A percentile compares a stretch with the other conserved stretches of the same genome.
Evolutionary conservation across 2,113 vertebrate genomes (phyloP).

Genomic region (Lampris incognitus): DNA sequence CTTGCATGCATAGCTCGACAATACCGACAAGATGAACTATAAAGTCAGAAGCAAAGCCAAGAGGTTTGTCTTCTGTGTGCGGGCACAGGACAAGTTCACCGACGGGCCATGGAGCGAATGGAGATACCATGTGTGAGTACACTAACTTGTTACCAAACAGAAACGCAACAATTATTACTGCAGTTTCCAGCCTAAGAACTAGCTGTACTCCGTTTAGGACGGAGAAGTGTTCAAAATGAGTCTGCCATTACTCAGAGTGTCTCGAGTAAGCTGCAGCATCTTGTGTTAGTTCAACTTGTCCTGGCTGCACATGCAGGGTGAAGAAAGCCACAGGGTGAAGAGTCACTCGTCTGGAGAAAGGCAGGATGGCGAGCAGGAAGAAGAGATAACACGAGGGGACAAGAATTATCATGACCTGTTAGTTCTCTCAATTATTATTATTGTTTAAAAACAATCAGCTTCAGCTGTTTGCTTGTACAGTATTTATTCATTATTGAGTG

Average conservation of each 20-base stretch:
- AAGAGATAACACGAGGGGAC: not conserved
- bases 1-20: not conserved
- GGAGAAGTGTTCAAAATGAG: no score
- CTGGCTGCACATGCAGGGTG: slow-evolving; percentile 47
- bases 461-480: slow-evolving; percentile 54
- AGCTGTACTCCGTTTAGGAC: no score
- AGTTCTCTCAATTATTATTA: not conserved
- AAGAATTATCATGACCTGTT: not conserved
- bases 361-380: not conserved
- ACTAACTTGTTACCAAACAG: no score
- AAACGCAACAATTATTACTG: no score
- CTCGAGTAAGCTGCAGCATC: not conserved
- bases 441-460: not conserved
- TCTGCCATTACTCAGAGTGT: no score
- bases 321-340: not conserved
- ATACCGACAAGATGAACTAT: slow-evolving; percentile 12
- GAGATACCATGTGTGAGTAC: slow-evolving; percentile 70
- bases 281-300: not conserved
- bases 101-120: slow-evolving; percentile 71
- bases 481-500: slow-evolving; percentile 67
- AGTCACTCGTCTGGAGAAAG: slow-evolving; percentile 7
- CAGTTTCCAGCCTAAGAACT: no score
- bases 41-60: slow-evolving; percentile 10
- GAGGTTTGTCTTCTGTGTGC: slow-evolving; percentile 74
- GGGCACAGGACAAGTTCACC: slow-evolving; percentile 72